These are phyloP conservation scores for Diploptera punctata DNA, from an alignment of 2,888 invertebrate genomes.

Conservation along the genomic window DNA sequence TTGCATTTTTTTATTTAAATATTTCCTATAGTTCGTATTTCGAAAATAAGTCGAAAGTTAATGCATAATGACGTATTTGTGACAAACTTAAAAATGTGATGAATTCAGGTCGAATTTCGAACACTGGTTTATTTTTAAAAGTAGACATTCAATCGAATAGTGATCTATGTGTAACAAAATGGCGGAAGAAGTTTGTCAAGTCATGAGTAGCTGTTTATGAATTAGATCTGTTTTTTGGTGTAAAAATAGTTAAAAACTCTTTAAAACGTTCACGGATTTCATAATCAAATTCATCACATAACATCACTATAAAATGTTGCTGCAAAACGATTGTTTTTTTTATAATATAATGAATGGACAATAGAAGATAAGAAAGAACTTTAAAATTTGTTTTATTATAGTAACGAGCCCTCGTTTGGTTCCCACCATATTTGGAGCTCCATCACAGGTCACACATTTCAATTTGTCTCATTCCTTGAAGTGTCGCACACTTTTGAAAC, in stretches of 20 bases:
- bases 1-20: no score
- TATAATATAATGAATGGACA: neutral
- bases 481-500: neutral
- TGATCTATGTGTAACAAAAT: no score
- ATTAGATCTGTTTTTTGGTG: no score
- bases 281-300: neutral
- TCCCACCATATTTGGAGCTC: neutral
- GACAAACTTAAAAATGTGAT: no score
- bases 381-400: neutral
- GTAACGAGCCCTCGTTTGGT: neutral
- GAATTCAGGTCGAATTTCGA: no score
- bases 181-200: no score
- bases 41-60: no score
- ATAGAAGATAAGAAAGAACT: neutral
- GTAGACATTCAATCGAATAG: no score
- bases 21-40: no score
- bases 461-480: neutral
- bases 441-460: neutral
- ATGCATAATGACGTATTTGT: no score
- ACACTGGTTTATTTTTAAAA: no score
- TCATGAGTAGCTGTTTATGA: no score
- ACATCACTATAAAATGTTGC: neutral
- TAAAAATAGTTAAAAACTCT: conserved; percentile 6
- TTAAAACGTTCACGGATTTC: neutral
- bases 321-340: neutral